A percentile compares a stretch with the other conserved stretches of the same genome.
Evolutionary conservation across 1,140 invertebrate species (phyloP).

Genomic region (Meloidogyne chitwoodi): DNA sequence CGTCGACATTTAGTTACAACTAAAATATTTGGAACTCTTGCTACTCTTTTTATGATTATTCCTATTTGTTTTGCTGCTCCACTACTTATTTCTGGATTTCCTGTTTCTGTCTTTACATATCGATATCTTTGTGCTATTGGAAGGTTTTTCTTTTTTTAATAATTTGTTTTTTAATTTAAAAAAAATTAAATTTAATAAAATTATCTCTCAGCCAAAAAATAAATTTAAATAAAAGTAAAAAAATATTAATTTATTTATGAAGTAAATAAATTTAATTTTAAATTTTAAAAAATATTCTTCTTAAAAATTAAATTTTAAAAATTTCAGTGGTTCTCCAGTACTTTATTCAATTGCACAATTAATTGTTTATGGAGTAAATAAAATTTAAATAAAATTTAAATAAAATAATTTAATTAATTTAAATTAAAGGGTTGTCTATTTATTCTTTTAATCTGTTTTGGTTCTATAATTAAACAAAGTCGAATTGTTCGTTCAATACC

Average conservation of each 20-base stretch:
- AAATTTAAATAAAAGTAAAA: too few species aligned
- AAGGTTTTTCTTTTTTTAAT: conserved; percentile 20
- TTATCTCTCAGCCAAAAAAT: too few species aligned
- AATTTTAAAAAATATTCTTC: not conserved
- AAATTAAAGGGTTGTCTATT: conserved; percentile 32
- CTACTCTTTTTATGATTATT: conserved; percentile 25
- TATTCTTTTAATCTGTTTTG: conserved; percentile 40
- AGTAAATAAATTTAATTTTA: too few species aligned
- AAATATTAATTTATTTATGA: not conserved
- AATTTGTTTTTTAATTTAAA: too few species aligned
- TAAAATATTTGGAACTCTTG: conserved; percentile 18
- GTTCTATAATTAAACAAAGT: conserved; percentile 36
- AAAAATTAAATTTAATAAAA: too few species aligned
- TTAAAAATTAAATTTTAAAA: not conserved
- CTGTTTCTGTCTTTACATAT: conserved; percentile 22
- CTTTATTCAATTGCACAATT: conserved; percentile 41
- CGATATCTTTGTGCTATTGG: conserved; percentile 46
- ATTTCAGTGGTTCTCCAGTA: conserved; percentile 30
- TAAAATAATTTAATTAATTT: not conserved
- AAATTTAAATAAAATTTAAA: too few species aligned
- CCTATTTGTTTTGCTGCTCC: conserved; percentile 35
- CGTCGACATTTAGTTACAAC: conserved; percentile 36
- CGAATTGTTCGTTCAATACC: conserved; percentile 30
- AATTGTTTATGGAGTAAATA: conserved; percentile 31
- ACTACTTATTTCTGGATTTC: conserved; percentile 25